Percentiles rank a stretch among this genome's conserved stretches.
Conservation (phyloP, 2,888 invertebrate species). For the Metopia argyrocephala region DNA sequence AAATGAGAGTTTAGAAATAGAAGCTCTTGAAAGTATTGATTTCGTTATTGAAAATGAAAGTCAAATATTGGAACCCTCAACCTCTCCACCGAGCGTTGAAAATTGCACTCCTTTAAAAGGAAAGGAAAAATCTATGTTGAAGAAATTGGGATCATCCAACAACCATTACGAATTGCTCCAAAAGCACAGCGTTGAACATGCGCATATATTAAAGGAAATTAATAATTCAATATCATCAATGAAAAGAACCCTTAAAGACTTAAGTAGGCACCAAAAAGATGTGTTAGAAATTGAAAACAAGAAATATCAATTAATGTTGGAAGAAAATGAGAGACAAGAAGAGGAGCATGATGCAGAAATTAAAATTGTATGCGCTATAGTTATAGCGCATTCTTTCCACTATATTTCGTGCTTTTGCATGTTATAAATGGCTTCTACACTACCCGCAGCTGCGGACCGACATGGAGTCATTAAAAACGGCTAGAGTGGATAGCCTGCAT, state of each 20-base stretch:
- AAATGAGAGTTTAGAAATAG: conserved; percentile 2
- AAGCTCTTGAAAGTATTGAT: conserved; percentile 8
- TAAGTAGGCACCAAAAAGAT: neutral
- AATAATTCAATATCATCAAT: too few relatives aligned
- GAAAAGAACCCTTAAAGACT: neutral
- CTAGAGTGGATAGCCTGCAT: too few relatives aligned
- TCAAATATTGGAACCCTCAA: conserved; percentile 15
- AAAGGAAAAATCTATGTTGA: neutral
- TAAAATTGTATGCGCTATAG: too few relatives aligned
- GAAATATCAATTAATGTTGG: too few relatives aligned
- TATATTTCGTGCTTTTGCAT: conserved; percentile 5
- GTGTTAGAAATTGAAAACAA: neutral
- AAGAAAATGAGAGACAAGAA: too few relatives aligned
- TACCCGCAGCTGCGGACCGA: neutral
- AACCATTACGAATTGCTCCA: too few relatives aligned
- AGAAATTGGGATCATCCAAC: neutral
- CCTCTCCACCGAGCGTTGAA: conserved; percentile 1
- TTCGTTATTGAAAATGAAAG: neutral
- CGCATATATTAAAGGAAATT: too few relatives aligned
- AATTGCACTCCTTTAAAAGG: neutral
- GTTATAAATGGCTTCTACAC: neutral
- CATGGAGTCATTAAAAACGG: too few relatives aligned
- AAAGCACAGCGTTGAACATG: conserved; percentile 9
- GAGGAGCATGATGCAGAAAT: too few relatives aligned
- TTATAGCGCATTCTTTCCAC: neutral